Evolutionary conservation across 1,140 invertebrate species (phyloP), one percentile per base, ranked within the genome.

Genomic region (Meloidogyne chitwoodi): DNA sequence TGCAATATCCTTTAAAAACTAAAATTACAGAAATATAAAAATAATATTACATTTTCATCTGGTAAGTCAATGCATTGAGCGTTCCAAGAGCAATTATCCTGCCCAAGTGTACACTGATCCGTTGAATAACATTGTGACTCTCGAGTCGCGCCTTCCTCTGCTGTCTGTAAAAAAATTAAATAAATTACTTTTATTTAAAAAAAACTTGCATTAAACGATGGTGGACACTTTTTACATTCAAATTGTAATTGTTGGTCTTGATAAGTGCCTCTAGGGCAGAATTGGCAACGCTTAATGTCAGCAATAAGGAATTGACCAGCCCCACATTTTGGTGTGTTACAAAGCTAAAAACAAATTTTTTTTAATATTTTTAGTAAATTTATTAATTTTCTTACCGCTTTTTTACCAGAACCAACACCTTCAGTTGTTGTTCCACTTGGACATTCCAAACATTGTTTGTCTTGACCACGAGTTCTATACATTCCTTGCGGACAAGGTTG

Each of bases 181-280:
- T 8, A 11, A 24, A 5, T 16, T 0, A 27, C 19, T 63, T 27
- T 19, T 64, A 48, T 26, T n/a, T 14, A 12, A 22, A 2, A 63
- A n/a, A 48, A 22, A 2, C 69, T 26, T 64, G 64, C 63, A 74
- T 73, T 96, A 5, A 94, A 95, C 85, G 96, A 95, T 3, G 93
- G 91, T 48, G 94, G 93, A 86, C 95, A 98, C 24, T 92, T 90
- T 68, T 94, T 90, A 87, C 95, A 98, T 27, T 90, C 90, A 0
- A 92, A 93, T 84, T 96, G 94, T 84, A 95, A 93, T 0, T 92
- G 91, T 82, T 95, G 92, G 8, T 94, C 91, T 87, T 98, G 95
- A 87, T 95, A 98, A 66, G 91, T 94, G 76, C 94, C 94, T 84
- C 94, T 93, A 66, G 93, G 93, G 87, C 96, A 99, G 61, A 92